Base-by-base conservation (phyloP, 2,888 invertebrate genomes). In the Eilema griseolum region DNA sequence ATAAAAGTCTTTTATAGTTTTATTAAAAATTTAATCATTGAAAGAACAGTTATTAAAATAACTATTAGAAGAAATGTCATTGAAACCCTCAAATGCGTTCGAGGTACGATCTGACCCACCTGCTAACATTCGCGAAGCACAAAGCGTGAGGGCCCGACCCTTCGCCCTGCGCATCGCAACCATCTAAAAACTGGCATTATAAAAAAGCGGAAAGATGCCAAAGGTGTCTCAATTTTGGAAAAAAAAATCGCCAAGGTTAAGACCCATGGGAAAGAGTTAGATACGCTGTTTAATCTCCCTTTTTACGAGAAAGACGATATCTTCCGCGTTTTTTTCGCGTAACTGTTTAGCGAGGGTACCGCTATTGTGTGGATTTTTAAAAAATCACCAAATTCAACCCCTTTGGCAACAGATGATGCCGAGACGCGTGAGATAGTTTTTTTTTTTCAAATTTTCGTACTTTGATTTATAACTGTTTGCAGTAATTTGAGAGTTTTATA, bases 201-300 rank as follows among this genome's bases (percentile, higher is more conserved):
- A 88, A 91, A 94, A 94, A 93, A 93, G 88, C 88, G 88, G 78
- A 94, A 94, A 94, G 95, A 95, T 95, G 92, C 85, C 94, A 95
- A 95, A 95, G 95, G 94, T 95, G 95, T 95, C 94, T 93, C 91
- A 91, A 91, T 92, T 94, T 91, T 85, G 83, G 83, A 88, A 88
- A 91, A 91, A 93, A 92, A 93, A 74, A 88, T 88, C 89, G 88
- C 90, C 88, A 91, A 95, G 94, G 94, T 95, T 95, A 95, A 95
- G 95, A 95, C 91, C 92, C 95, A 93, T 95, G 95, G 94, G 95
- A 95, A 95, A 95, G 95, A 95, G 95, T 95, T 95, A 93, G 92
- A 89, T 89, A 89, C 89, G 90, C 83, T 87, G 77, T 84, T 81
- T 85, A 82, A 83, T 85, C 84, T 83, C 86, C 85, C 90, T 88